Base-by-base conservation (phyloP, 23 tunicate genomes). In the Trididemnum clinides region DNA sequence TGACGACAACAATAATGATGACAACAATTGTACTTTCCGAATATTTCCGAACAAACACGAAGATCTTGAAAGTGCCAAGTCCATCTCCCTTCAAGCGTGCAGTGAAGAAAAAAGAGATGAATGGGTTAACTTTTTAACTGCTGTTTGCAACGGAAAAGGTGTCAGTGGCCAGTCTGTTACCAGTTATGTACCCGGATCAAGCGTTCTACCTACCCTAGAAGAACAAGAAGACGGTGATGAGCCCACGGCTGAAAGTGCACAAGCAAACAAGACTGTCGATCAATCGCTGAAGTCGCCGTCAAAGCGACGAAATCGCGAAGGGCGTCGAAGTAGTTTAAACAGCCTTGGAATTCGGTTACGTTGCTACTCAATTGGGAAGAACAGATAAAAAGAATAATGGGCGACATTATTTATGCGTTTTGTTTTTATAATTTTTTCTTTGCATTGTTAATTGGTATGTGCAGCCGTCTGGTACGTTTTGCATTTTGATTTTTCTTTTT, bases 191-290 rank as follows among this genome's bases (percentile, higher is more conserved):
- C 90, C 90, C 1, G 90, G 90, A 0, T 86, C 90, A 28, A 86
- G 90, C 64, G 90, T 86, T 32, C 28, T 86, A 35, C 90, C 90
- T 0, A 86, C 90, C 2, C 73, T 86, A 33, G 84, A 37, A 0
- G 90, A 86, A 50, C 90, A 86, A 50, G 90, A 86, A 12, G 89
- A 84, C 87, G 64, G 33, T 33, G 86, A 82, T 31, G 33, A 86
- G 1, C 84, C 49, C 33, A 5, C 36, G 10, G 50, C 51, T 5
- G 20, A n/a, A 23, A 78, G 34, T 19, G 87, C 71, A 19, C 80
- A 83, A 83, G 87, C 64, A 35, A 58, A 73, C 31, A 66, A 37
- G 0, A 38, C 80, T 10, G 22, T 51, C 35, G 93, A 77, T 50
- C 86, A 88, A 1, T 64, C 77, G 33, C 54, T 76, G 37, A 84